Evolutionary conservation across 2,797 vertebrate genomes (phyloP), one percentile per base, ranked within the genome.

Genomic region (Malurus splendens): DNA sequence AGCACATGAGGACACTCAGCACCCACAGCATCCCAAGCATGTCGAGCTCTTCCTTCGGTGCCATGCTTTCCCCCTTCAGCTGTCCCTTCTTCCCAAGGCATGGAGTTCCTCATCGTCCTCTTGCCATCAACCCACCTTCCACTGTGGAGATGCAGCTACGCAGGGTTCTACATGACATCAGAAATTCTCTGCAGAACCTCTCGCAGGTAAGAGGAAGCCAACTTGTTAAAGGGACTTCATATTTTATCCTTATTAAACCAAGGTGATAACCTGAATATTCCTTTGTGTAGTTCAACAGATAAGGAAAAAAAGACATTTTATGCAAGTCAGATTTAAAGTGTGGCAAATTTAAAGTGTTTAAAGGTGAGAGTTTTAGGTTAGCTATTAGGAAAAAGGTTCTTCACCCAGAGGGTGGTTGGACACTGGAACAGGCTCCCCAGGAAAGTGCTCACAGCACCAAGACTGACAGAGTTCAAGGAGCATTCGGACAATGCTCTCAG

Each of bases 61-160:
- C 95, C 55, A 78, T 96, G 41, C 15, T 95, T 12, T 90, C 96
- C 20, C 94, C 95, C 19, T 96, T 96, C 8, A 86, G 94, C 52
- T 97, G 96, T 61, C 95, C 96, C 27, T 94, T 94, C 79, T 92
- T 95, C 30, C 92, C 96, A 22, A 95, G 96, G 92, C 95, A 92
- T 17, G 95, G 94, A 70, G 94, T 86, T 73, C 71, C 95, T 32
- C 94, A 96, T 92, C 81, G 93, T 48, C 50, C 78, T 1, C 95
- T 86, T 59, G 55, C 96, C 15, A 22, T 55, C 62, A 96, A 96
- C 76, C 93, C 97, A 2, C 97, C 97, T 7, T 98, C 98, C 62
- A 98, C 97, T 50, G 98, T 98, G 6, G 99, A 99, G 96, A 98
- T 99, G 98, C 99, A 99, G 92, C 96, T 99, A 42, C 97, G 98